These are phyloP conservation scores for Papilio protenor DNA, from an alignment of 2,888 invertebrate species.

Conservation along the genomic window DNA sequence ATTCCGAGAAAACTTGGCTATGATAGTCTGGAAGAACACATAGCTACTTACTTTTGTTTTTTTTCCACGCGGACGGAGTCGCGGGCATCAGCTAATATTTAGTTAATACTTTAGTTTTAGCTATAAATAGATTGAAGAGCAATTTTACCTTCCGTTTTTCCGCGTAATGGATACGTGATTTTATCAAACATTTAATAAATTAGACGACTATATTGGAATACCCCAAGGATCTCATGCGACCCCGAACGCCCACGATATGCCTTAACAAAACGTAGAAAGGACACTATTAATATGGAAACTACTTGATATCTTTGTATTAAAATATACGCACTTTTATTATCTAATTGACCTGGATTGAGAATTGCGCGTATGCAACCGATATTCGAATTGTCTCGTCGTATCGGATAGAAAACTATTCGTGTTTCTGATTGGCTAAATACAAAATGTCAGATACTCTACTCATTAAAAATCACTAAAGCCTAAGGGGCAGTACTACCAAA, in stretches of 20 bases:
- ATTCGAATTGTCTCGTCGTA: background rate
- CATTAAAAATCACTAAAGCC: no score
- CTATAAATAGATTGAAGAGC: slow-evolving; percentile 2
- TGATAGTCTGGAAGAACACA: no score
- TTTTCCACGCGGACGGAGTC: background rate
- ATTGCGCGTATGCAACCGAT: background rate
- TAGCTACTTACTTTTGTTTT: no score
- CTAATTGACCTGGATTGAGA: background rate
- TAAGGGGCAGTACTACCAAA: no score
- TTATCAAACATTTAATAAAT: slow-evolving; percentile 23
- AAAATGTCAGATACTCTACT: background rate
- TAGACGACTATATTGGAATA: background rate
- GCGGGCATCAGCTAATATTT: background rate
- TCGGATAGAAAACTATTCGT: background rate
- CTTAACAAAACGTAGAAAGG: slow-evolving; percentile 10
- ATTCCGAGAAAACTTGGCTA: no score
- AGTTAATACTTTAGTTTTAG: background rate
- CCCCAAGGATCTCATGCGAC: slow-evolving; percentile 14
- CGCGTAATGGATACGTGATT: background rate
- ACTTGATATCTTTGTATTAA: background rate
- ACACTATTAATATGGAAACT: slow-evolving; percentile 17
- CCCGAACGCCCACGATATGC: slow-evolving; percentile 2
- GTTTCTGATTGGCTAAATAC: background rate
- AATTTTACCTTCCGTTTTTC: background rate
- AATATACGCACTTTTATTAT: slow-evolving; percentile 1